Conservation (phyloP, 2,113 vertebrate species). For the Neolamprologus variostigma region DNA sequence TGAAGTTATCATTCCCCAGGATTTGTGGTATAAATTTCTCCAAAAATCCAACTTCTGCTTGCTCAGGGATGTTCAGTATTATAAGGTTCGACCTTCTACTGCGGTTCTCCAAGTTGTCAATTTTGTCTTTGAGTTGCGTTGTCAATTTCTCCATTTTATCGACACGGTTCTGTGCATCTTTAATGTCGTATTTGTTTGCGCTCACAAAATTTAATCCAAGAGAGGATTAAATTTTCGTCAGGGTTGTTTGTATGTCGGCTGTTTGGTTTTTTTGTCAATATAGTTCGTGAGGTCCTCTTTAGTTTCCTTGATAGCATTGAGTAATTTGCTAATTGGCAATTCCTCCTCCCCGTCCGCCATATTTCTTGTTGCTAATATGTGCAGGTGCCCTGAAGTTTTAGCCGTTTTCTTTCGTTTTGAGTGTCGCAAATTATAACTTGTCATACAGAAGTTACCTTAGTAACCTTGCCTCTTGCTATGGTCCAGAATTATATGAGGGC, state of each 20-base stretch:
- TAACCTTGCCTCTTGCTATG: background rate
- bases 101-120: too few species aligned
- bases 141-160: background rate
- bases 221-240: background rate
- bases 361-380: background rate
- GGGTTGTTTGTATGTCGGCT: background rate
- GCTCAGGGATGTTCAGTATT: too few species aligned
- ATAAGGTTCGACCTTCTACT: too few species aligned
- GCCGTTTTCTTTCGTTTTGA: background rate
- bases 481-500: background rate
- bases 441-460: background rate
- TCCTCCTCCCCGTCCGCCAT: background rate
- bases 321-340: background rate
- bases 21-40: too few species aligned
- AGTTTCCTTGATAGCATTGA: background rate
- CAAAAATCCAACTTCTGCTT: too few species aligned
- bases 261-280: background rate
- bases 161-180: rapidly evolving
- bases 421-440: background rate
- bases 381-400: background rate
- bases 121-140: too few species aligned
- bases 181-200: background rate
- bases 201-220: background rate
- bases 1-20: too few species aligned
- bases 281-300: rapidly evolving